Evolutionary conservation across 2,113 vertebrate genomes (phyloP).

Genomic region (Apodemus sylvaticus): DNA sequence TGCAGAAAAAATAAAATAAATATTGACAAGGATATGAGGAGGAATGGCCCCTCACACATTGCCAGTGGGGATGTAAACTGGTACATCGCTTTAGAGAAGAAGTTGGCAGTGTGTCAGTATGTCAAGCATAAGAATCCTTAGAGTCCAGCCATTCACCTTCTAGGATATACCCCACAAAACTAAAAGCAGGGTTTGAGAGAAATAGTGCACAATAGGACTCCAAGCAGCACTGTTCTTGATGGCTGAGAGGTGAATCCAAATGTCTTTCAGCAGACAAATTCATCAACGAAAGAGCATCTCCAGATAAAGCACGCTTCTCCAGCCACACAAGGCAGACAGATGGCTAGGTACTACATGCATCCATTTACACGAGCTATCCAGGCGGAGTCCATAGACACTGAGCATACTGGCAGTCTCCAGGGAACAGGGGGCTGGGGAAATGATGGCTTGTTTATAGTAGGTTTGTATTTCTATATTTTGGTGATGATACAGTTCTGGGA

Average conservation of each 20-base stretch:
- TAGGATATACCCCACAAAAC: not conserved
- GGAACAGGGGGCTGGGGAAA: not conserved
- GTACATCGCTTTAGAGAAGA: not conserved
- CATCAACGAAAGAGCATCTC: not conserved
- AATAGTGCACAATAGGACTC: not conserved
- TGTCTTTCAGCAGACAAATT: not conserved
- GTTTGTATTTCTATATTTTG: not conserved
- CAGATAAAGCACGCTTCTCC: not conserved
- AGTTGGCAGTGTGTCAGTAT: not conserved
- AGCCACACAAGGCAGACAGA: not conserved
- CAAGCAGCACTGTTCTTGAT: not conserved
- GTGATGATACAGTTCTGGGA: not conserved
- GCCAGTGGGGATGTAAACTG: not conserved
- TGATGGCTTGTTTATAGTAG: not conserved
- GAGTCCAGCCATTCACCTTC: not conserved
- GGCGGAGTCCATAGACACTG: not conserved
- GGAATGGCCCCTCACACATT: not conserved
- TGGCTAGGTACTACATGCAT: not conserved
- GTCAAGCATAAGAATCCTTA: not conserved
- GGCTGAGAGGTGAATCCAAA: not conserved
- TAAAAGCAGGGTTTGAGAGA: not conserved
- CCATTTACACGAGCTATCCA: not conserved
- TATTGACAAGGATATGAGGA: not conserved
- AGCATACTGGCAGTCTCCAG: not conserved
- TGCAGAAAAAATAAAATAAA: not conserved